These are phyloP conservation scores for Nesoenas mayeri DNA, from an alignment of 2,113 vertebrate species.

Conservation along the genomic window DNA sequence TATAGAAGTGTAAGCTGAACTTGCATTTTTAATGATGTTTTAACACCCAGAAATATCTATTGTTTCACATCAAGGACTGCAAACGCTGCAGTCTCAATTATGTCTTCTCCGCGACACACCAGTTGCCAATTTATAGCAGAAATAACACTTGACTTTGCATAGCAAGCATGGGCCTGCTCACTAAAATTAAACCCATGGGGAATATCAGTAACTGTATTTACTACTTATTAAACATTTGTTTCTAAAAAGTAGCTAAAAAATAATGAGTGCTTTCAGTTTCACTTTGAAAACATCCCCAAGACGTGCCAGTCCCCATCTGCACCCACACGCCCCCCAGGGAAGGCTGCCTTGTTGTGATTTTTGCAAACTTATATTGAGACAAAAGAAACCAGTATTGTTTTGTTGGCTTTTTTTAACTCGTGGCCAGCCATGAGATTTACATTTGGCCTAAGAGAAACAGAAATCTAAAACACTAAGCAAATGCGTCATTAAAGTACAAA, in stretches of 20 bases:
- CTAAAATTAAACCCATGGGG: background rate
- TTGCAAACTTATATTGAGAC: background rate
- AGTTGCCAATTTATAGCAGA: background rate
- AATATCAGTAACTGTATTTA: background rate
- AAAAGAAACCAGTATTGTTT: background rate
- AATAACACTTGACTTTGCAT: background rate
- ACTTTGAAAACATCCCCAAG: background rate
- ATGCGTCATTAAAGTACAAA: background rate
- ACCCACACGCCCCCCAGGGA: background rate
- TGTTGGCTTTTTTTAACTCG: background rate
- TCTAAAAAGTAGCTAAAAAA: background rate
- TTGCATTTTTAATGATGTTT: background rate
- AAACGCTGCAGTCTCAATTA: background rate
- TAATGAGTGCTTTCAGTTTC: background rate
- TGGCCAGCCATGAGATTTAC: background rate
- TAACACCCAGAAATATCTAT: background rate
- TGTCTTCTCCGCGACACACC: rapidly evolving
- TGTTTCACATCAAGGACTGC: background rate
- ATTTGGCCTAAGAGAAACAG: background rate
- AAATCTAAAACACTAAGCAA: background rate
- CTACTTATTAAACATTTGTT: background rate
- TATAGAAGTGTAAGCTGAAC: background rate
- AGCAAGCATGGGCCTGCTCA: background rate
- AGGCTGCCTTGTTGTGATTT: background rate
- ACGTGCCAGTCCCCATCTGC: background rate